Percentiles rank a stretch among this genome's conserved stretches.
These are phyloP conservation scores for Forbesichthys agassizii DNA, from an alignment of 2,113 vertebrate species.

Conservation along the genomic window DNA sequence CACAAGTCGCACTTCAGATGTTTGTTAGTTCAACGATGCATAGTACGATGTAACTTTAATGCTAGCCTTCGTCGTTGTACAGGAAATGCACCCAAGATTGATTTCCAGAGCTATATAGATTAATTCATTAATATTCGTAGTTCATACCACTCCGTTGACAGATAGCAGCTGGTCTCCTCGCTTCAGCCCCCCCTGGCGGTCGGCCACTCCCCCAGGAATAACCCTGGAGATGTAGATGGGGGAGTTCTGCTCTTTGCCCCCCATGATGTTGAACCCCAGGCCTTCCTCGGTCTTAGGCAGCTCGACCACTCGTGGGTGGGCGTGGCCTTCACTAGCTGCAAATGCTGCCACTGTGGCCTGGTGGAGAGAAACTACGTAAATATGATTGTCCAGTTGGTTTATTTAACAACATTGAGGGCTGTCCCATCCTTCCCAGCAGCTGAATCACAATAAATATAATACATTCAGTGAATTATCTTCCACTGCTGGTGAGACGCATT, in stretches of 20 bases:
- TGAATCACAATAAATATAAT: too few relatives aligned
- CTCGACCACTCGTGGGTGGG: slow-evolving; percentile 89
- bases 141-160: slow-evolving; percentile 89
- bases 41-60: too few relatives aligned
- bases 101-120: background rate
- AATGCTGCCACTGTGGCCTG: slow-evolving; percentile 92
- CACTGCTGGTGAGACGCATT: too few relatives aligned
- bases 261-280: slow-evolving; percentile 94
- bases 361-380: background rate
- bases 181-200: slow-evolving; percentile 91
- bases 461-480: too few relatives aligned
- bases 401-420: too few relatives aligned
- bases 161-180: slow-evolving; percentile 91
- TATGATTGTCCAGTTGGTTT: background rate
- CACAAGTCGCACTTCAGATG: too few relatives aligned
- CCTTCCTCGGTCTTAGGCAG: slow-evolving; percentile 92
- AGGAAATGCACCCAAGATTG: too few relatives aligned
- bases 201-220: slow-evolving; percentile 89
- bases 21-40: too few relatives aligned
- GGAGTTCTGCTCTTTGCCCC: slow-evolving; percentile 92
- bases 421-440: too few relatives aligned
- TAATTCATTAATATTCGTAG: background rate
- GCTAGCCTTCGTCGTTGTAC: too few relatives aligned
- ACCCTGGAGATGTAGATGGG: slow-evolving; percentile 94
- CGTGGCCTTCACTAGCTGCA: slow-evolving; percentile 90